Conservation (phyloP, 2,113 vertebrate species). For the Chaetorhynchus papuensis region DNA sequence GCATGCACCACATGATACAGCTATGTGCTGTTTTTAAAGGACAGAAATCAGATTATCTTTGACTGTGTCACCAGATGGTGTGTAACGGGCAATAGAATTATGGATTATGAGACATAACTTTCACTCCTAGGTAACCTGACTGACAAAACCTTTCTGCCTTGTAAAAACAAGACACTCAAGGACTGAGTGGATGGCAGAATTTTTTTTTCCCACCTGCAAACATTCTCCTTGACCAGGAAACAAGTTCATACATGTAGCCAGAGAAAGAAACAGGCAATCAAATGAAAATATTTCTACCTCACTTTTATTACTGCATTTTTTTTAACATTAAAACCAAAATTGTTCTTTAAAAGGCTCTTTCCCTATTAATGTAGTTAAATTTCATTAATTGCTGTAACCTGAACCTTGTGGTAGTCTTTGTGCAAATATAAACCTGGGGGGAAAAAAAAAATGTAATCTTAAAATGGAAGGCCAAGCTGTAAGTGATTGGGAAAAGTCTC, state of each 20-base stretch:
- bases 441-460: background rate
- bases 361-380: background rate
- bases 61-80: constrained; percentile 65
- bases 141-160: constrained; percentile 41
- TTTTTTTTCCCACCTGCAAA: constrained; percentile 17
- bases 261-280: constrained; percentile 25
- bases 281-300: constrained; percentile 27
- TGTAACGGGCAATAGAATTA: constrained; percentile 41
- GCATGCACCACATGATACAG: background rate
- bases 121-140: constrained; percentile 64
- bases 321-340: background rate
- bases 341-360: background rate
- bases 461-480: background rate
- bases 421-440: background rate
- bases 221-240: constrained; percentile 65
- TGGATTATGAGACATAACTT: constrained; percentile 59
- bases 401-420: background rate
- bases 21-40: constrained; percentile 31
- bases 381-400: background rate
- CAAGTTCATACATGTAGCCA: constrained; percentile 40
- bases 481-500: background rate
- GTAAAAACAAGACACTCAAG: constrained; percentile 43
- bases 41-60: constrained; percentile 67
- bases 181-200: constrained; percentile 51
- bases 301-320: background rate